Conservation (phyloP, 2,797 vertebrate species). For the Poecilia velifera region DNA sequence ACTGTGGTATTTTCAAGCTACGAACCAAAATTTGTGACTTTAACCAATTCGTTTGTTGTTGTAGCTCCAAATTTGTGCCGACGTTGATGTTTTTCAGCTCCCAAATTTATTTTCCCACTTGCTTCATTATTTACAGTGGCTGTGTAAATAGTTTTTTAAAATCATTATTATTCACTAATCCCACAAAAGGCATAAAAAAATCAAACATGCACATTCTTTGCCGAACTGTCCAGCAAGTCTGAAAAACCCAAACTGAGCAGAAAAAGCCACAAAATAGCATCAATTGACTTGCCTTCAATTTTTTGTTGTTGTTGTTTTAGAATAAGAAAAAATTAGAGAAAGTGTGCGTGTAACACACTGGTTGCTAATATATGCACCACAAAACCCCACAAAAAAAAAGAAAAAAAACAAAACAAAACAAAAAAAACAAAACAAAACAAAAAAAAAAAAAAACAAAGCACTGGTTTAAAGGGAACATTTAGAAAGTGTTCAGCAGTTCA, state of each 20-base stretch:
- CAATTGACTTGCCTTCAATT: neutral
- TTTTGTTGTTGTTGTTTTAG: neutral
- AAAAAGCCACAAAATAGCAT: neutral
- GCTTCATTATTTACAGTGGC: neutral
- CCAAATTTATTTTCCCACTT: neutral
- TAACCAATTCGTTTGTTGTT: neutral
- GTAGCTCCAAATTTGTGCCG: neutral
- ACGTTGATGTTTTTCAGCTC: neutral
- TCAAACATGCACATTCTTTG: neutral
- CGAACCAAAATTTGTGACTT: neutral
- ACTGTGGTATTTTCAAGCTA: neutral
- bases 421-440: neutral
- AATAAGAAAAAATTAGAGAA: neutral
- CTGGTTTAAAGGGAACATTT: neutral
- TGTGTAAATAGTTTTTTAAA: too few species aligned
- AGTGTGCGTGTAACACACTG: neutral
- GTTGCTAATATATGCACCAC: neutral
- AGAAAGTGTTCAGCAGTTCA: neutral
- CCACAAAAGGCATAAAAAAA: neutral
- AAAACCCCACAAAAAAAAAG: neutral
- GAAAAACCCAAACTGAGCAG: neutral
- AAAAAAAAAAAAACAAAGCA: neutral
- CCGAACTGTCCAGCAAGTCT: neutral
- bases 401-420: neutral
- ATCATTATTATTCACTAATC: neutral